These are phyloP conservation scores for Semotilus atromaculatus DNA, from an alignment of 2,797 vertebrate species.

Conservation along the genomic window DNA sequence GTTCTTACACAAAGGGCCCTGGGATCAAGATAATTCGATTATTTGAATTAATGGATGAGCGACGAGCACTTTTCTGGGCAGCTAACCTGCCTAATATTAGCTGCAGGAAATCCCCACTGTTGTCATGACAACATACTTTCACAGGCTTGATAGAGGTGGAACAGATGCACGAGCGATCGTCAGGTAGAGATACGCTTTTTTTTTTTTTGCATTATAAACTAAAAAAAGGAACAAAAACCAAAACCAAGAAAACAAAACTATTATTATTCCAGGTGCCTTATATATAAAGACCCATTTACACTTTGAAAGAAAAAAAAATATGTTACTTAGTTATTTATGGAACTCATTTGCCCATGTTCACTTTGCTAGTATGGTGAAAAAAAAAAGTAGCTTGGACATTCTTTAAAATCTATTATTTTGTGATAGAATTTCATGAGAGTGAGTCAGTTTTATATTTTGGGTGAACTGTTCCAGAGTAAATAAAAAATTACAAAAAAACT, in stretches of 20 bases:
- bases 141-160: constrained; percentile 71
- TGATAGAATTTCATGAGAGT: neutral
- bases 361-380: neutral
- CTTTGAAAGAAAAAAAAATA: no score
- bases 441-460: neutral
- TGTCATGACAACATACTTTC: constrained; percentile 76
- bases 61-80: constrained; percentile 6
- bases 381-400: neutral
- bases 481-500: neutral
- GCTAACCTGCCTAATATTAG: constrained; percentile 58
- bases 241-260: neutral
- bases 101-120: constrained; percentile 71
- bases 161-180: constrained; percentile 52
- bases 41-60: constrained; percentile 14
- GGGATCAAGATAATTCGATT: constrained; percentile 19
- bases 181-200: neutral
- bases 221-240: neutral
- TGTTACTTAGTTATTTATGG: neutral
- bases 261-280: neutral
- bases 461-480: neutral
- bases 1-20: constrained; percentile 9
- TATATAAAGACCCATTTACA: neutral
- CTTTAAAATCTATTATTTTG: neutral
- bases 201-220: neutral
- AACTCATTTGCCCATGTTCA: neutral